phyloP scores from a whole-genome alignment of 2,888 invertebrate species.

The Apoderus coryli region DNA sequence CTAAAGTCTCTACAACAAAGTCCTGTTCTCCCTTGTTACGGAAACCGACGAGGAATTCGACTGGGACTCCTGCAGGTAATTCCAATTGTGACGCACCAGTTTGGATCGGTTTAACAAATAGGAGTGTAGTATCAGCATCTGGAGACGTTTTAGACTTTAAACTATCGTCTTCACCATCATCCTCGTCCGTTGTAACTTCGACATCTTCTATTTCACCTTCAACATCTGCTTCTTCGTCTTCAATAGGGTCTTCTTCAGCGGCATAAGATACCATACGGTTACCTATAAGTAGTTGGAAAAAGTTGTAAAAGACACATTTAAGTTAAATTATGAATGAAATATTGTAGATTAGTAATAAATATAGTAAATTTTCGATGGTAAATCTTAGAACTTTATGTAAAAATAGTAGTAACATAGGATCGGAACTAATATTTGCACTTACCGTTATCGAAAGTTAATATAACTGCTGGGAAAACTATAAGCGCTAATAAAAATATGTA shows the following conservation, averaged over 20 bases:
- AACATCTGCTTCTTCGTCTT: conserved; percentile 54
- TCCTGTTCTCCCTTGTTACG: conserved; percentile 86
- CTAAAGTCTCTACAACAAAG: conserved; percentile 82
- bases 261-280: conserved; percentile 41
- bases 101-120: conserved; percentile 70
- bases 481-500: conserved; percentile 48
- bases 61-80: conserved; percentile 79
- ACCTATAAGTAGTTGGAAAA: conserved; percentile 26
- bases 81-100: conserved; percentile 55
- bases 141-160: conserved; percentile 63
- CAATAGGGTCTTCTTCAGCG: conserved; percentile 54
- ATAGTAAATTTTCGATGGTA: too few species aligned
- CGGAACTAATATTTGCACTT: conserved; percentile 33
- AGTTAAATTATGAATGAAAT: too few species aligned
- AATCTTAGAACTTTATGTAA: too few species aligned
- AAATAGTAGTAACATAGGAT: too few species aligned
- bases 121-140: conserved; percentile 79
- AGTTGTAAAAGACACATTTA: conserved; percentile 6
- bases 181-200: conserved; percentile 34
- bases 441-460: conserved; percentile 59
- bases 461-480: conserved; percentile 54
- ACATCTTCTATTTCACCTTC: conserved; percentile 49
- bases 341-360: too few species aligned
- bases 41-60: conserved; percentile 93
- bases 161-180: conserved; percentile 49